Evolutionary conservation across 2,113 vertebrate species (phyloP).

Genomic region (Pithys albifrons): DNA sequence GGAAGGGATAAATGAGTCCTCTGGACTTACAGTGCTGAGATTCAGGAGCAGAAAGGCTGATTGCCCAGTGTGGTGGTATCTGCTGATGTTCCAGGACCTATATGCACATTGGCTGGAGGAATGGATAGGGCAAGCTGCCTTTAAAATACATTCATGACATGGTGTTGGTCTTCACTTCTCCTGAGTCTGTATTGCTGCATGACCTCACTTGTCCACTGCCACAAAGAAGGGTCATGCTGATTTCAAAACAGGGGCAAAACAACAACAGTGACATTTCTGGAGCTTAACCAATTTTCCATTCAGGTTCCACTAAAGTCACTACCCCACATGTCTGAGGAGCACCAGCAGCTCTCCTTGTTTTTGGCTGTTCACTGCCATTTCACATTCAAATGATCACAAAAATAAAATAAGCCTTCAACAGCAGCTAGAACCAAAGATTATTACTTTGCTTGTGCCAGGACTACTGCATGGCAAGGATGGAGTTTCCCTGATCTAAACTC

Average conservation of each 20-base stretch:
- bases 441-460: background rate
- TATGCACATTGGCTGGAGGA: rapidly evolving
- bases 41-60: background rate
- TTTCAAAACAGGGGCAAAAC: background rate
- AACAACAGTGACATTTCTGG: rapidly evolving
- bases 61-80: rapidly evolving
- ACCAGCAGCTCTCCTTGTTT: background rate
- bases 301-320: background rate
- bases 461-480: background rate
- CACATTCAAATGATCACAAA: background rate
- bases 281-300: background rate
- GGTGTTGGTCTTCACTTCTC: background rate
- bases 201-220: background rate
- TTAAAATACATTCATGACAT: background rate
- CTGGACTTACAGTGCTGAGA: background rate
- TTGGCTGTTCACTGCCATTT: background rate
- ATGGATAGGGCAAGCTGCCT: background rate
- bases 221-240: background rate
- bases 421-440: background rate
- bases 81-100: rapidly evolving
- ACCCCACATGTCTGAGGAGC: rapidly evolving
- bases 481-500: background rate
- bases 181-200: background rate
- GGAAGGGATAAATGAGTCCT: background rate
- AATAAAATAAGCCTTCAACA: background rate